Conservation (phyloP, 2,888 invertebrate genomes). For the Drosophila picticornis region DNA sequence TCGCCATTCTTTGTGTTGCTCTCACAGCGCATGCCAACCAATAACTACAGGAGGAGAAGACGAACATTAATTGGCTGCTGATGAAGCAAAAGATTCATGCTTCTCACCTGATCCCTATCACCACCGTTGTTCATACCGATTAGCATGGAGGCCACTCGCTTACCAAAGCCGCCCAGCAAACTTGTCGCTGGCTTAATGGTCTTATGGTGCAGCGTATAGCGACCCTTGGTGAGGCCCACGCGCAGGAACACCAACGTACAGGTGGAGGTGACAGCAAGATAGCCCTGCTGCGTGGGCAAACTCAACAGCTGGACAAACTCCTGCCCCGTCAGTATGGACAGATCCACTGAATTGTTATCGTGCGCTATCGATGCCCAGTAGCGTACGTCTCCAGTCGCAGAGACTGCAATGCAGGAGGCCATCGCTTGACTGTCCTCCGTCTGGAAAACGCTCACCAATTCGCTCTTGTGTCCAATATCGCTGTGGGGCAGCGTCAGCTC, state of each 20-base stretch:
- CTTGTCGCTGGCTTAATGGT: constrained; percentile 91
- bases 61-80: background rate
- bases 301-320: constrained; percentile 92
- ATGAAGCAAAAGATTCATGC: background rate
- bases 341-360: constrained; percentile 93
- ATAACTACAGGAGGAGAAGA: constrained; percentile 81
- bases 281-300: constrained; percentile 89
- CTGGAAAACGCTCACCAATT: constrained; percentile 91
- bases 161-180: constrained; percentile 95
- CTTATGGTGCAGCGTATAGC: constrained; percentile 89
- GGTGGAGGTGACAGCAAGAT: constrained; percentile 95
- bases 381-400: constrained; percentile 95
- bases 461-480: constrained; percentile 95
- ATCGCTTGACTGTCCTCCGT: constrained; percentile 87
- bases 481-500: constrained; percentile 96
- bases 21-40: constrained; percentile 89
- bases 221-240: constrained; percentile 88
- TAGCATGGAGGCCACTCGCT: constrained; percentile 86
- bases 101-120: constrained; percentile 84
- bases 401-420: constrained; percentile 95
- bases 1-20: constrained; percentile 83
- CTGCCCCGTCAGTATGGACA: constrained; percentile 94
- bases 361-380: constrained; percentile 97
- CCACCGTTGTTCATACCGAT: constrained; percentile 83
- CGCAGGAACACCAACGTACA: constrained; percentile 92